Conservation (phyloP, 2,113 vertebrate genomes). For the Merops nubicus region DNA sequence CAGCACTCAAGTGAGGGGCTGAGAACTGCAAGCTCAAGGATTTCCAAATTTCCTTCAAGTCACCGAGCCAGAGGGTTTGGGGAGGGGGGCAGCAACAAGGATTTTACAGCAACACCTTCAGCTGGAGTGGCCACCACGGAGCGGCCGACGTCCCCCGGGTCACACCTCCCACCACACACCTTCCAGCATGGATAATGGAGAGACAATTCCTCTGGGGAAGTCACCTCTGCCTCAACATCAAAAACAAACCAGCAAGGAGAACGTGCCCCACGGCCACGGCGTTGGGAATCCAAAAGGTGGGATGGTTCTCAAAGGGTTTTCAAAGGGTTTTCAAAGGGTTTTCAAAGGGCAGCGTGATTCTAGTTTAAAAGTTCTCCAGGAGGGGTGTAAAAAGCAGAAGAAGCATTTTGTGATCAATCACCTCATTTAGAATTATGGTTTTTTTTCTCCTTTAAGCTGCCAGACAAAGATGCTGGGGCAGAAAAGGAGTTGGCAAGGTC, state of each 20-base stretch:
- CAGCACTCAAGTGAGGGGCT: not conserved
- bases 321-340: no score
- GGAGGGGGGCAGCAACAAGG: not conserved
- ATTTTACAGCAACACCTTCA: not conserved
- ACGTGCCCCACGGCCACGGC: fast-evolving
- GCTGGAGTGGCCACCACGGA: no score
- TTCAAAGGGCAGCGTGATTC: not conserved
- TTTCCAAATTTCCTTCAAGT: not conserved
- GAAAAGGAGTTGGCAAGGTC: not conserved
- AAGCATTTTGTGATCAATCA: not conserved
- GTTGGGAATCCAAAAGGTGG: not conserved
- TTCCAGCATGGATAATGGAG: not conserved
- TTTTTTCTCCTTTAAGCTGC: not conserved
- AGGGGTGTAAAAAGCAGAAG: not conserved
- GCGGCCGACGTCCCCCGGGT: fast-evolving
- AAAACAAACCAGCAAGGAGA: not conserved
- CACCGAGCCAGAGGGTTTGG: fast-evolving
- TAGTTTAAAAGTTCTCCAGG: not conserved
- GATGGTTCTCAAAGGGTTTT: not conserved
- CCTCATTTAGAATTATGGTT: not conserved
- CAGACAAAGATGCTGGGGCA: not conserved
- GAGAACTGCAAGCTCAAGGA: not conserved
- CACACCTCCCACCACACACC: not conserved
- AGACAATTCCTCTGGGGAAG: no score
- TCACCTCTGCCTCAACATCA: not conserved